A percentile compares a stretch with the other conserved stretches of the same genome.
Conservation (phyloP, 1,140 invertebrate genomes). For the Mesaphorura yosii region DNA sequence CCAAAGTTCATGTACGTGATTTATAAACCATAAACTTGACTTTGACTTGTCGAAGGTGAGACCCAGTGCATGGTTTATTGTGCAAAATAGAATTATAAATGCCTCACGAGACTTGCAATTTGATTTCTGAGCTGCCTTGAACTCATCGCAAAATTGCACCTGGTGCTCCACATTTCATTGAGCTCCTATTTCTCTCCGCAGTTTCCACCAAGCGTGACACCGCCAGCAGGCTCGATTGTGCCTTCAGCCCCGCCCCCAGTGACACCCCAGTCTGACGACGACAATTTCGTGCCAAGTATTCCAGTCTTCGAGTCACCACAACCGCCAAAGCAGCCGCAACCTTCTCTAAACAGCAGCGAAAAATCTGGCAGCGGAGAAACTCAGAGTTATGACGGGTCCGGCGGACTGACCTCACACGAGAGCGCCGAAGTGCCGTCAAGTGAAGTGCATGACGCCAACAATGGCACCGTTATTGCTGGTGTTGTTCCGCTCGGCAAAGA, state of each 20-base stretch:
- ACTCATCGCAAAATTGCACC: too few species aligned
- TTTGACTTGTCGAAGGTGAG: too few species aligned
- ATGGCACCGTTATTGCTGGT: constrained; percentile 2
- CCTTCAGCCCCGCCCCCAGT: constrained; percentile 22
- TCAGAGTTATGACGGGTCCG: background rate
- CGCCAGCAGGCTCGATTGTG: constrained; percentile 11
- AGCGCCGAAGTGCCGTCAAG: background rate
- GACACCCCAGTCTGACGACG: too few species aligned
- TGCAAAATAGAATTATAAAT: too few species aligned
- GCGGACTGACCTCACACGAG: background rate
- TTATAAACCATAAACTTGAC: too few species aligned
- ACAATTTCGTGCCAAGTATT: constrained; percentile 12
- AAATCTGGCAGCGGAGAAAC: background rate
- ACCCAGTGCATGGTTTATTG: too few species aligned
- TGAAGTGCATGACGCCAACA: background rate
- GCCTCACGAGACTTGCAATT: too few species aligned
- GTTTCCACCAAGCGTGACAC: constrained; percentile 9
- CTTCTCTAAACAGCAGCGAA: background rate
- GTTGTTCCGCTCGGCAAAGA: background rate
- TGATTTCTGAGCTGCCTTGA: too few species aligned
- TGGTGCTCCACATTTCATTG: too few species aligned
- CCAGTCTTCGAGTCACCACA: constrained; percentile 13
- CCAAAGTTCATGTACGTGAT: too few species aligned
- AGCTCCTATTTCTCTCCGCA: too few species aligned
- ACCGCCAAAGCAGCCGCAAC: constrained; percentile 1